phyloP scores from a whole-genome alignment of 1,140 invertebrate species.

The Megalopta genalis region DNA sequence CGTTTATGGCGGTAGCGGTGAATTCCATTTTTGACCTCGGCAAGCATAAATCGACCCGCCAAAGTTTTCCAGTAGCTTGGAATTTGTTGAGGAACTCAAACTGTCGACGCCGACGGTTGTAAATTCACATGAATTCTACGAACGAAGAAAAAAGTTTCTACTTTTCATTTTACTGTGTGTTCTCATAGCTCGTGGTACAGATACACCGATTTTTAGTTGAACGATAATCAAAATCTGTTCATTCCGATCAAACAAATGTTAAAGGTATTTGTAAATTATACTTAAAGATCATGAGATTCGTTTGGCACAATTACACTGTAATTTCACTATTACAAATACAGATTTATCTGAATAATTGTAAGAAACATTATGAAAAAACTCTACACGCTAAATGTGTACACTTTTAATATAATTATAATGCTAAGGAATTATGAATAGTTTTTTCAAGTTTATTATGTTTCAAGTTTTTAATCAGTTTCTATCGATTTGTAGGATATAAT shows the following conservation, averaged over 20 bases:
- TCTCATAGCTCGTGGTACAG: not conserved
- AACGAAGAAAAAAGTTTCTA: not conserved
- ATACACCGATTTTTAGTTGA: not conserved
- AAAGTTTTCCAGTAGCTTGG: not conserved
- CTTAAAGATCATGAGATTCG: too few species aligned
- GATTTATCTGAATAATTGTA: too few species aligned
- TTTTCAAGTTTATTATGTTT: too few species aligned
- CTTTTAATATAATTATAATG: too few species aligned
- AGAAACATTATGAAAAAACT: too few species aligned
- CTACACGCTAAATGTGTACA: too few species aligned
- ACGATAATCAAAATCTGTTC: not conserved
- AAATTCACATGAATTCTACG: not conserved
- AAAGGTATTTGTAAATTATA: too few species aligned
- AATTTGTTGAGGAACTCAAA: not conserved
- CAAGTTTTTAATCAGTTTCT: too few species aligned
- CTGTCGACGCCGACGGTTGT: not conserved
- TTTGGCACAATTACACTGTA: too few species aligned
- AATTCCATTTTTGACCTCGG: constrained; percentile 25
- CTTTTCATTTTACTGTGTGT: not conserved
- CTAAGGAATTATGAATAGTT: too few species aligned
- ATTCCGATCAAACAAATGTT: not conserved
- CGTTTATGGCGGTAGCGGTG: not conserved
- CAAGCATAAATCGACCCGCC: constrained; percentile 4
- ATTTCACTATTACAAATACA: too few species aligned
- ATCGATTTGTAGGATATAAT: too few species aligned